Conservation (phyloP, 2,888 invertebrate genomes). For the Apotomis betuletana region DNA sequence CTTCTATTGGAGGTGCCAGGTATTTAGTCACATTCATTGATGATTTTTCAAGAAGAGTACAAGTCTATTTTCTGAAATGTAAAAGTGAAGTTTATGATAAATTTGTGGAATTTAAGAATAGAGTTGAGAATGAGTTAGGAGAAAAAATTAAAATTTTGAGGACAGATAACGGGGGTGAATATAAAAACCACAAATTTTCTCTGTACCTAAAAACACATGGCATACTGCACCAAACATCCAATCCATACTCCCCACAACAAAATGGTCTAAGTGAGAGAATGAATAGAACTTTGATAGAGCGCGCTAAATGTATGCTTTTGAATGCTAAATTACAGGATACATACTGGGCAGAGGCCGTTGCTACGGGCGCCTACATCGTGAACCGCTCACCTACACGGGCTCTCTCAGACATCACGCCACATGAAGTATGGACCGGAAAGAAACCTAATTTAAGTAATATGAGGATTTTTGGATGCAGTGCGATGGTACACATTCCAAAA, state of each 20-base stretch:
- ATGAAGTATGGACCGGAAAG: conserved; percentile 1
- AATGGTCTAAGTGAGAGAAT: not conserved
- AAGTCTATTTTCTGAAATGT: conserved; percentile 14
- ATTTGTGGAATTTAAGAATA: conserved; percentile 17
- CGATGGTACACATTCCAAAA: conserved; percentile 55
- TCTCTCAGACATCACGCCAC: not conserved
- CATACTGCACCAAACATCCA: conserved; percentile 3
- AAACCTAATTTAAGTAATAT: conserved; percentile 50
- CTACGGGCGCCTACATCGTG: conserved; percentile 1
- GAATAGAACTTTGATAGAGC: not conserved
- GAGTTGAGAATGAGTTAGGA: conserved; percentile 9
- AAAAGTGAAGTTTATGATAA: conserved; percentile 13
- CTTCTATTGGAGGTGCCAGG: conserved; percentile 28
- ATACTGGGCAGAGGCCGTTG: conserved; percentile 3
- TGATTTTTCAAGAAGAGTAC: conserved; percentile 26
- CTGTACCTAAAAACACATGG: not conserved
- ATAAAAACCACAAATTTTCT: not conserved
- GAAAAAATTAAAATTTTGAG: conserved; percentile 3
- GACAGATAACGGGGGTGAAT: conserved; percentile 3
- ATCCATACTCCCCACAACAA: conserved; percentile 1
- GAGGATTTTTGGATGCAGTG: conserved; percentile 55
- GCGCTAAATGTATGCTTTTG: not conserved
- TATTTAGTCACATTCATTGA: conserved; percentile 28
- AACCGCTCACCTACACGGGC: conserved; percentile 4
- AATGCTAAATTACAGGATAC: not conserved